These are phyloP conservation scores for Hystrix brachyura DNA, from an alignment of 2,113 vertebrate genomes.

Conservation along the genomic window DNA sequence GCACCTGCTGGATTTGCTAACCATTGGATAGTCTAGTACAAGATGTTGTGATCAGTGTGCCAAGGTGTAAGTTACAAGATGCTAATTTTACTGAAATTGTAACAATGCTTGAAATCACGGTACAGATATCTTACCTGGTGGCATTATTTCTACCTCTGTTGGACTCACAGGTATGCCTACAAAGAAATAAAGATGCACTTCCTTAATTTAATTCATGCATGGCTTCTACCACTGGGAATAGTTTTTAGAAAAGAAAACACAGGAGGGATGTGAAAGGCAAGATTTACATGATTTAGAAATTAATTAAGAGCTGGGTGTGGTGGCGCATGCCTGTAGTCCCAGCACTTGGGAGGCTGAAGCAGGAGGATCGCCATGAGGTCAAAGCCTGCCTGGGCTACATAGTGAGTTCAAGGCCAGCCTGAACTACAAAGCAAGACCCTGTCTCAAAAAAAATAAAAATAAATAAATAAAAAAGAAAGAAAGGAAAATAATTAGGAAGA, in stretches of 20 bases:
- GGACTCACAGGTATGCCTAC: constrained; percentile 90
- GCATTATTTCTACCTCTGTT: constrained; percentile 83
- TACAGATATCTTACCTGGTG: constrained; percentile 59
- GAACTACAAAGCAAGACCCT: too few species aligned
- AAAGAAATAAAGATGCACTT: constrained; percentile 61
- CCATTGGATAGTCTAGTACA: not conserved
- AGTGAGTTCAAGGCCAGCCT: too few species aligned
- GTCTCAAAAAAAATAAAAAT: too few species aligned
- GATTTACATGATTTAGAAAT: not conserved
- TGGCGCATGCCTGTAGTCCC: too few species aligned
- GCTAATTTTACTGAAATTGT: constrained; percentile 44
- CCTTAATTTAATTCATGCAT: not conserved
- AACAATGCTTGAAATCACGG: not conserved
- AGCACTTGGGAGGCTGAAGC: too few species aligned
- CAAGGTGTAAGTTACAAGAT: not conserved
- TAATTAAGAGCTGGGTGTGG: not conserved
- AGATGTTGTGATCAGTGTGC: not conserved
- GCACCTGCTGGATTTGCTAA: constrained; percentile 12
- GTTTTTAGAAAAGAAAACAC: not conserved
- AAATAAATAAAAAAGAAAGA: too few species aligned
- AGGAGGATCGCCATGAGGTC: too few species aligned
- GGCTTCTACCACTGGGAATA: not conserved
- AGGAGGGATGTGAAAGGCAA: not conserved
- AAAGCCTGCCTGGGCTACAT: too few species aligned
- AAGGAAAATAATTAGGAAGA: not conserved